Percentiles rank a stretch among this genome's conserved stretches.
These are phyloP conservation scores for Darevskia nairensis DNA, from an alignment of 2,797 vertebrate genomes.

Conservation along the genomic window DNA sequence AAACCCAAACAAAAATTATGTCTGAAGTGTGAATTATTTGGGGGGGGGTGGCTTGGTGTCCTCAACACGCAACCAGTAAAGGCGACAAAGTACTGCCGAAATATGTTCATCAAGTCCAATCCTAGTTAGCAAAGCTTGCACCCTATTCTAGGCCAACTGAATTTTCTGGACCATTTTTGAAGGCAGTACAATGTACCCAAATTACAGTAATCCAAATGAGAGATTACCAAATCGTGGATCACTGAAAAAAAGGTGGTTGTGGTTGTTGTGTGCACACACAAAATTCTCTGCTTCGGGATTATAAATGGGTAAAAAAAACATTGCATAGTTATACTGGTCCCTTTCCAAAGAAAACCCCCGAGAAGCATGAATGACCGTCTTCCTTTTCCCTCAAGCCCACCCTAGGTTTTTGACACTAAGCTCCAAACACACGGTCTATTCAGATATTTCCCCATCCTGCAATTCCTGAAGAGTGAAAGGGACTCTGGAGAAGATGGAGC, in stretches of 20 bases:
- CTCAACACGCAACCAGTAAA: too few relatives aligned
- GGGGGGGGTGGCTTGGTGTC: too few relatives aligned
- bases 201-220: too few relatives aligned
- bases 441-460: not conserved
- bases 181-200: too few relatives aligned
- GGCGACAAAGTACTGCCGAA: not conserved
- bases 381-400: not conserved
- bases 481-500: not conserved
- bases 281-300: constrained; percentile 34
- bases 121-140: not conserved
- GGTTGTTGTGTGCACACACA: not conserved
- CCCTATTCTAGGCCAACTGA: too few relatives aligned
- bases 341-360: not conserved
- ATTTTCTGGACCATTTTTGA: too few relatives aligned
- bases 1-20: too few relatives aligned
- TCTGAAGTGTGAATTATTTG: too few relatives aligned
- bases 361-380: not conserved
- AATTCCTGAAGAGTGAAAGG: not conserved
- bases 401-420: not conserved
- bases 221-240: too few relatives aligned
- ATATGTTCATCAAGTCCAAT: not conserved
- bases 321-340: not conserved
- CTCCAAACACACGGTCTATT: not conserved
- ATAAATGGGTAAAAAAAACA: constrained; percentile 29
- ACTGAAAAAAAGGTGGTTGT: too few relatives aligned